Evolutionary conservation across 2,797 vertebrate species (phyloP), one percentile per base, ranked within the genome.

Genomic region (Mionectes olivaceus): DNA sequence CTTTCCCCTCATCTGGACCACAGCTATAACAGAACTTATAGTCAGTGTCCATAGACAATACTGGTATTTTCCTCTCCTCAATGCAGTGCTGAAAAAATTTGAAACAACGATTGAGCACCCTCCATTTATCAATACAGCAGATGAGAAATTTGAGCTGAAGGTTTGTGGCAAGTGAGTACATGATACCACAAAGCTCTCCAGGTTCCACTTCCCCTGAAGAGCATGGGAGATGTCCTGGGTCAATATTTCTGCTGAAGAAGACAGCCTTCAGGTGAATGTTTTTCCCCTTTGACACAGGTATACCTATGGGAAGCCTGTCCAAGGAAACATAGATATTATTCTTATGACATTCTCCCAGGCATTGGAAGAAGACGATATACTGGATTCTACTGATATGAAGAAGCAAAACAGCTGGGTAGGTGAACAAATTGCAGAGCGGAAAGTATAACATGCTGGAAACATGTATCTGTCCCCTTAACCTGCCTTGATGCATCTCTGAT

Each of bases 291-390:
- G 39, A 53, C 18, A 44, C 55, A 97, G 97, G 65, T 97, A 97
- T n/a, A 97, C 92, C 25, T 97, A 97, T 7, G 96, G 97, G 33
- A 98, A 97, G 80, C 95, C 97, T 0, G 7, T 96, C 88, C 91
- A 78, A 24, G 97, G 96, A 27, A 28, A 84, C 35, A 57, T 43
- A 59, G 11, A 73, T 4, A 27, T 94, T 10, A 21, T 3, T 3
- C 41, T 93, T 49, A 6, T 2, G 4, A 8, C 43, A 32, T 6
- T 0, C 7, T 71, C n/a, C 16, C 16, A 46, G 30, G 4, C 2
- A 11, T 5, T 8, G 3, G 1, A 37, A 27, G 4, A 0, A 27
- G 4, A 0, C 4, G 0, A 2, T 52, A 21, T 41, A 11, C 13
- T 25, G 39, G 39, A 11, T 12, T 41, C 63, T 28, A 5, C 14